phyloP scores from a whole-genome alignment of 1,140 invertebrate species.

The Drosophila ohnishii region DNA sequence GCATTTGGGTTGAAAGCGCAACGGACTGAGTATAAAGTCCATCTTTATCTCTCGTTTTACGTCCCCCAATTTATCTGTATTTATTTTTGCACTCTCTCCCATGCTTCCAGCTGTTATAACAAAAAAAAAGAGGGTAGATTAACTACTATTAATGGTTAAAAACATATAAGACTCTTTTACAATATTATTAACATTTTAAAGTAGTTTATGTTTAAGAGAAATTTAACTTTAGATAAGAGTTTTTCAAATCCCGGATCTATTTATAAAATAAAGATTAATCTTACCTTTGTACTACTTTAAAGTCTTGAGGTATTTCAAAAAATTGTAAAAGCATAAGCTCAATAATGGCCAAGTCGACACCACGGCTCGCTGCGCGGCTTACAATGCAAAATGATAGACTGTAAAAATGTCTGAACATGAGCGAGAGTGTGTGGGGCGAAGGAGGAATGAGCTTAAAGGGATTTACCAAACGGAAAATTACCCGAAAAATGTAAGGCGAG shows the following conservation, averaged over 20 bases:
- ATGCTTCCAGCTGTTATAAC: neutral
- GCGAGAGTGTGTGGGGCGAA: neutral
- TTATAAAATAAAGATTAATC: neutral
- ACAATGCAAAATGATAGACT: conserved; percentile 21
- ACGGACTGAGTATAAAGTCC: conserved; percentile 37
- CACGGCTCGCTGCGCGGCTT: conserved; percentile 16
- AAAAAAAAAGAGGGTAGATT: neutral
- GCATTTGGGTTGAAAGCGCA: conserved; percentile 71
- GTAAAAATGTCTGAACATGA: conserved; percentile 19
- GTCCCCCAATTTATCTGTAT: neutral
- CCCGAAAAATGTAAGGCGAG: conserved; percentile 24
- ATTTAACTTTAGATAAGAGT: neutral
- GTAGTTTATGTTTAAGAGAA: neutral
- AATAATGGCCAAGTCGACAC: neutral
- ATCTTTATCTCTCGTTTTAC: conserved; percentile 10
- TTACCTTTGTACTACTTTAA: neutral
- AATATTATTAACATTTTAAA: no score
- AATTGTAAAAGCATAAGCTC: conserved; percentile 5
- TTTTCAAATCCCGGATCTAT: neutral
- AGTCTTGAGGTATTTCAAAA: neutral
- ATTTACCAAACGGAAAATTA: conserved; percentile 51
- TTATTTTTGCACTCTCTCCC: neutral
- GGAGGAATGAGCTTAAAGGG: conserved; percentile 35
- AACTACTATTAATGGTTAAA: neutral
- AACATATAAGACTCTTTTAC: neutral